Evolutionary conservation across 2,113 vertebrate genomes (phyloP).

Genomic region (Semicossyphus pulcher): DNA sequence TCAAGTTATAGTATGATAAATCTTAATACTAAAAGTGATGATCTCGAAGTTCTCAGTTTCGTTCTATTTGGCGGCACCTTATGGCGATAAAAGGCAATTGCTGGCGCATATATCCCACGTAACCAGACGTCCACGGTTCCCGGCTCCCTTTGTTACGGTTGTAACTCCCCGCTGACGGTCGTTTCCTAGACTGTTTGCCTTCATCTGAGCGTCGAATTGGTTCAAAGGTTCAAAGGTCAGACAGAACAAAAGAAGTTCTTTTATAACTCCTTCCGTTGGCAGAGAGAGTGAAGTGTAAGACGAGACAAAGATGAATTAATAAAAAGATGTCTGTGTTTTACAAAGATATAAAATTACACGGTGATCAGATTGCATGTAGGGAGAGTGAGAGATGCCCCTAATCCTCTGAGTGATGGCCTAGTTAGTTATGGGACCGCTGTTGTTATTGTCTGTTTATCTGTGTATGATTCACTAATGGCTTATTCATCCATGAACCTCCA

Average conservation of each 20-base stretch:
- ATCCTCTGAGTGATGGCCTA: conserved; percentile 61
- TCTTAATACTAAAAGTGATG: no score
- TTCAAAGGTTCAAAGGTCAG: conserved; percentile 30
- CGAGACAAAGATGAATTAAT: not conserved
- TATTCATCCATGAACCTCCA: conserved; percentile 54
- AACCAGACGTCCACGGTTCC: no score
- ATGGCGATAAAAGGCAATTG: no score
- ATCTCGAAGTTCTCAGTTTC: no score
- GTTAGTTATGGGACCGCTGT: conserved; percentile 28
- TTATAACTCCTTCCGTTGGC: no score
- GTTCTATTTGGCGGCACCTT: no score
- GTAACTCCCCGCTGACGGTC: no score
- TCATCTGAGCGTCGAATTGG: no score
- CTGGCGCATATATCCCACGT: no score
- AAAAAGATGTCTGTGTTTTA: not conserved
- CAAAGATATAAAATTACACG: not conserved
- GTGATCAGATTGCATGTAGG: not conserved
- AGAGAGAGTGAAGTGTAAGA: not conserved
- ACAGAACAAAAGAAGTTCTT: not conserved
- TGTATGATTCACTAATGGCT: conserved; percentile 53
- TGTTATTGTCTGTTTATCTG: conserved; percentile 56
- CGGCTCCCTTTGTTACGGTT: no score
- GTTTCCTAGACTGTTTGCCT: no score
- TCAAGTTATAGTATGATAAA: no score
- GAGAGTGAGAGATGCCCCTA: conserved; percentile 15